Percentiles rank a stretch among this genome's conserved stretches.
Conservation (phyloP, 1,140 invertebrate species). For the Lepidurus arcticus region DNA sequence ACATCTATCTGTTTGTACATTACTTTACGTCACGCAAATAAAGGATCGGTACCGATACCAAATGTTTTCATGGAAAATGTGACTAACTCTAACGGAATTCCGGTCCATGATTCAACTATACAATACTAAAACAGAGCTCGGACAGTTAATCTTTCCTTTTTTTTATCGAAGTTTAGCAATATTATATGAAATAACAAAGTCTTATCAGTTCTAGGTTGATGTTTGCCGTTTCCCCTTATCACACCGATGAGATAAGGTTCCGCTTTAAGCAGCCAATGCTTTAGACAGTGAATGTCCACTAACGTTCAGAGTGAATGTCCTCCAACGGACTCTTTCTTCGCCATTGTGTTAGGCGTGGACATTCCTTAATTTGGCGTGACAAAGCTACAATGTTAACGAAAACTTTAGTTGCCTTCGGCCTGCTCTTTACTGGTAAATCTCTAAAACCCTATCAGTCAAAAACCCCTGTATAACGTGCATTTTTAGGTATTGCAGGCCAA, state of each 20-base stretch:
- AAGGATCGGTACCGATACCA: too few relatives aligned
- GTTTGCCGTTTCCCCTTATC: background rate
- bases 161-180: background rate
- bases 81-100: background rate
- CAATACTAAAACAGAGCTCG: background rate
- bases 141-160: background rate
- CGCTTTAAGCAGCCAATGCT: background rate
- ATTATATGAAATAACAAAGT: background rate
- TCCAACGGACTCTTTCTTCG: background rate
- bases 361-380: background rate
- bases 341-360: background rate
- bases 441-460: background rate
- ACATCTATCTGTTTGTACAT: too few relatives aligned
- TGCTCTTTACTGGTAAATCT: background rate
- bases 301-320: constrained; percentile 14
- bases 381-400: background rate
- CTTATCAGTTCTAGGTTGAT: background rate
- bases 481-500: background rate
- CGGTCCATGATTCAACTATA: background rate
- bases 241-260: background rate
- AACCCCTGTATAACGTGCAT: background rate
- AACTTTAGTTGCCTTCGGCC: background rate
- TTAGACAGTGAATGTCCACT: background rate
- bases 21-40: too few relatives aligned
- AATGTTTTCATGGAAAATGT: too few relatives aligned